These are phyloP conservation scores for Brachirus orientalis DNA, from an alignment of 2,113 vertebrate species.

Conservation along the genomic window DNA sequence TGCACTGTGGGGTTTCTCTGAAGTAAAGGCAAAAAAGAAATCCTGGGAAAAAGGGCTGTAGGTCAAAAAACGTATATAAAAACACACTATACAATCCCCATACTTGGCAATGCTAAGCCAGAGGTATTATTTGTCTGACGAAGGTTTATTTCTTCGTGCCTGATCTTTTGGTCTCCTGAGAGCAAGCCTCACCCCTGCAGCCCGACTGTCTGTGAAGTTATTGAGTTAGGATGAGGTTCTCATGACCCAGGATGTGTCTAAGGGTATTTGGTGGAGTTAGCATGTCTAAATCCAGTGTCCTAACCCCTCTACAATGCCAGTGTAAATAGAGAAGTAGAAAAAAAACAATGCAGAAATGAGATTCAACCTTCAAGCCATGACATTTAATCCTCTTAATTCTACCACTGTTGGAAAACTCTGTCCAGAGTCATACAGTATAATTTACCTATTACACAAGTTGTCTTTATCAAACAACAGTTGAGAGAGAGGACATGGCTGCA, in stretches of 20 bases:
- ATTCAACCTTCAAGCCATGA: conserved; percentile 18
- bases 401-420: conserved; percentile 16
- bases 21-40: not conserved
- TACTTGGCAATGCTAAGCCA: not conserved
- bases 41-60: not conserved
- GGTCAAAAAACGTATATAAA: not conserved
- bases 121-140: not conserved
- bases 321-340: conserved; percentile 29
- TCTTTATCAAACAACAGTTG: not conserved
- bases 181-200: conserved; percentile 19
- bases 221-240: conserved; percentile 49
- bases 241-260: conserved; percentile 51
- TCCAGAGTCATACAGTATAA: not conserved
- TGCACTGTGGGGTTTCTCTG: not conserved
- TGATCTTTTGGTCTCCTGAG: conserved; percentile 1
- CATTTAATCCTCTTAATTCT: conserved; percentile 37
- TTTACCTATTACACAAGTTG: not conserved
- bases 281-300: conserved; percentile 44
- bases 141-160: conserved; percentile 25
- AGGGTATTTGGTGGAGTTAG: conserved; percentile 26
- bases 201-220: conserved; percentile 27
- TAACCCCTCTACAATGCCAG: conserved; percentile 27
- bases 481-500: not conserved
- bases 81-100: not conserved
- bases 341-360: conserved; percentile 26